Conservation (phyloP, 53 echinoderm and acorn worm species). For the Echinometra lucunter region DNA sequence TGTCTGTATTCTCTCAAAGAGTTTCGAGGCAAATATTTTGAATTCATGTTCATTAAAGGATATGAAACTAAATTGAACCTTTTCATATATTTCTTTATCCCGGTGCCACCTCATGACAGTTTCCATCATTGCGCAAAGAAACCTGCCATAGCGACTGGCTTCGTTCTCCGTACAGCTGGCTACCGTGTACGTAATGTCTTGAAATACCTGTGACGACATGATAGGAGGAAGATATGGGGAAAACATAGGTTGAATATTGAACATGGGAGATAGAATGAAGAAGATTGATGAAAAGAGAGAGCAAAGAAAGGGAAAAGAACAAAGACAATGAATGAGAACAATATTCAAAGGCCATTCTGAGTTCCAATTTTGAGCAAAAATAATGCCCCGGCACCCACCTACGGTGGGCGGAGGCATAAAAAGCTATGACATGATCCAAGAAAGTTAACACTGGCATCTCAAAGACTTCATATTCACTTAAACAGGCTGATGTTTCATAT, state of each 20-base stretch:
- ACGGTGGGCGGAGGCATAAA: too few species aligned
- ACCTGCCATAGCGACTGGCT: slow-evolving; percentile 96
- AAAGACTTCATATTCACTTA: too few species aligned
- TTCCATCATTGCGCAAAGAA: slow-evolving; percentile 94
- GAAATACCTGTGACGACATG: slow-evolving; percentile 84
- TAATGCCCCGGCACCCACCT: too few species aligned
- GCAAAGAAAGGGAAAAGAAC: neutral
- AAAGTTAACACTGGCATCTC: too few species aligned
- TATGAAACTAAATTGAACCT: slow-evolving; percentile 69
- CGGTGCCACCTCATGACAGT: slow-evolving; percentile 96
- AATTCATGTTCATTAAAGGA: neutral
- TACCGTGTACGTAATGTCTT: slow-evolving; percentile 97
- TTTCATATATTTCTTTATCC: slow-evolving; percentile 91
- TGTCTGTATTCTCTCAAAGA: too few species aligned
- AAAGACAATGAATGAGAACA: neutral
- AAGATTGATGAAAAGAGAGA: neutral
- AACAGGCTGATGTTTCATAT: too few species aligned
- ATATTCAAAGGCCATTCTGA: too few species aligned
- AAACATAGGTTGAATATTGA: neutral
- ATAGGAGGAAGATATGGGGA: neutral
- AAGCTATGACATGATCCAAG: too few species aligned
- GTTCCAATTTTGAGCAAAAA: too few species aligned
- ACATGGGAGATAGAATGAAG: neutral
- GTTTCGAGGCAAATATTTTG: too few species aligned
- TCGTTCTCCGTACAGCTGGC: slow-evolving; percentile 98